Conservation (phyloP, 2,888 invertebrate species). For the Stenolophus ochropezus region DNA sequence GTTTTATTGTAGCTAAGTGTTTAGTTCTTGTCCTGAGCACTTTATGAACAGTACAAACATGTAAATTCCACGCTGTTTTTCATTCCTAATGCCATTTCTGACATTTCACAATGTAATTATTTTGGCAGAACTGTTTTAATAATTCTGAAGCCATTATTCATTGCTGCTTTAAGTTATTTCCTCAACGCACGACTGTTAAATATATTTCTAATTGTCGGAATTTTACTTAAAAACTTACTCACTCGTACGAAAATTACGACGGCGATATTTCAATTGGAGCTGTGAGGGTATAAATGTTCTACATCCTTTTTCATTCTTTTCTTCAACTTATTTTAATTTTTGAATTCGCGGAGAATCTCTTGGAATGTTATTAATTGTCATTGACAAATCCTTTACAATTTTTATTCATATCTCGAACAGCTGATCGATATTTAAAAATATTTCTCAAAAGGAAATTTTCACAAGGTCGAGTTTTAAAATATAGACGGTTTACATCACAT, state of each 20-base stretch:
- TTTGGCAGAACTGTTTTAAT: conserved; percentile 39
- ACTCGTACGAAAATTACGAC: not conserved
- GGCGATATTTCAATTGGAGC: conserved; percentile 5
- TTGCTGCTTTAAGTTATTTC: conserved; percentile 20
- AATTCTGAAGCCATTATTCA: conserved; percentile 38
- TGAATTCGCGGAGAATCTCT: not conserved
- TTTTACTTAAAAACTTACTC: conserved; percentile 30
- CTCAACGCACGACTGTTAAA: conserved; percentile 38
- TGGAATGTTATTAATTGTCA: conserved; percentile 5
- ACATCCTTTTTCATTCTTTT: conserved; percentile 1
- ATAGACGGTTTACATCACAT: not conserved
- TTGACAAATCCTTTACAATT: not conserved
- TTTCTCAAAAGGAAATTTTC: not conserved
- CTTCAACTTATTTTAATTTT: conserved; percentile 10
- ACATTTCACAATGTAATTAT: conserved; percentile 46
- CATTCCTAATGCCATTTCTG: conserved; percentile 45
- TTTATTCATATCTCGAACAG: not conserved
- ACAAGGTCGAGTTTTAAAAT: not conserved
- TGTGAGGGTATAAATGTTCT: not conserved
- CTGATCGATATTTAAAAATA: not conserved
- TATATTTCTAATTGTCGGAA: conserved; percentile 32
- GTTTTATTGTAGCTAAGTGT: conserved; percentile 43
- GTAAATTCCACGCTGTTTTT: conserved; percentile 42
- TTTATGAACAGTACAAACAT: conserved; percentile 38
- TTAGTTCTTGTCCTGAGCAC: conserved; percentile 39